phyloP scores from a whole-genome alignment of 2,797 vertebrate species.

The Artibeus lituratus region DNA sequence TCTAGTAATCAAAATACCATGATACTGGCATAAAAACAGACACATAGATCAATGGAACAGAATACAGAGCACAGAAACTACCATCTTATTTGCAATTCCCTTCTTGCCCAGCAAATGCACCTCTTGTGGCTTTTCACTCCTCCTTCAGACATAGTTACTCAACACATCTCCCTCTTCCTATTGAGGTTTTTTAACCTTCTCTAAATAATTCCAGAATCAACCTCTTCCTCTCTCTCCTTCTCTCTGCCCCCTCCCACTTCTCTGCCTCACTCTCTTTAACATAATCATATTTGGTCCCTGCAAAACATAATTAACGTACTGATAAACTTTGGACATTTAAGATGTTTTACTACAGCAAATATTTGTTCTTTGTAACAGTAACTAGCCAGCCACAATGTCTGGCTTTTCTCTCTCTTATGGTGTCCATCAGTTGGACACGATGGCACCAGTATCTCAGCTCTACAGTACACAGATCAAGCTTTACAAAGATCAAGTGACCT shows the following conservation, averaged over 20 bases:
- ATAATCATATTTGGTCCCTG: neutral
- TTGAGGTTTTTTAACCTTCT: neutral
- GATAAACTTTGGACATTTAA: neutral
- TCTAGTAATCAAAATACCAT: neutral
- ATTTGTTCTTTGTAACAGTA: neutral
- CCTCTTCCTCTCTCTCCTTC: neutral
- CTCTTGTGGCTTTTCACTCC: neutral
- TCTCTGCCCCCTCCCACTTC: neutral
- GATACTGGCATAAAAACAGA: neutral
- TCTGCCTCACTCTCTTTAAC: neutral
- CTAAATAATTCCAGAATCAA: neutral
- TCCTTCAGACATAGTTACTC: neutral
- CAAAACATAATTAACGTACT: neutral
- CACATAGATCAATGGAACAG: neutral
- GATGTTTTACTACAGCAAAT: neutral
- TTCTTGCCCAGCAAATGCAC: neutral
- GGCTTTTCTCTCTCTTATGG: neutral
- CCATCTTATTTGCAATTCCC: neutral
- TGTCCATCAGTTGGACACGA: neutral
- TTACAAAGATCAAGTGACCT: neutral
- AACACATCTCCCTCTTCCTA: neutral
- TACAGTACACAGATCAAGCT: neutral
- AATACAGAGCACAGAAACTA: neutral
- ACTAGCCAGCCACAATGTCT: neutral
- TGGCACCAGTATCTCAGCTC: neutral